Evolutionary conservation across 2,113 vertebrate species (phyloP), one percentile per base, ranked within the genome.

Genomic region (Crotalus viridis): DNA sequence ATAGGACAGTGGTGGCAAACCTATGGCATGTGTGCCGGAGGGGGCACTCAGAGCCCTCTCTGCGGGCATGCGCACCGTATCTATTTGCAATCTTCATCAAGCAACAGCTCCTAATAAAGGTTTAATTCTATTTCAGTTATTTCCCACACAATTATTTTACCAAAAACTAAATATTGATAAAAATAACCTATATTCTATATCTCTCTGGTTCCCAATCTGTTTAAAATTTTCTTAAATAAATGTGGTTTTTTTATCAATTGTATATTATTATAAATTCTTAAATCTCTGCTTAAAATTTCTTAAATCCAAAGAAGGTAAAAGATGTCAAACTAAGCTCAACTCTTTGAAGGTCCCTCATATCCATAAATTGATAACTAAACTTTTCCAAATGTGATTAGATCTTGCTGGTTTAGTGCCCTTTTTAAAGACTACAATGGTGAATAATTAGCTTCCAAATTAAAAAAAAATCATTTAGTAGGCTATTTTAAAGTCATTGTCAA

Each of bases 401-500:
- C 28, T 69, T 28, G 28, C 64, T 28, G n/a, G 28, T 13, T 69
- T 33, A 33, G 28, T n/a, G 5, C 33, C 28, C 64, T 69, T 69
- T 33, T 28, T 69, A 69, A 69, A 74, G 13, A 0, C 55, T 89
- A 33, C 28, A n/a, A 74, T 28, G 22, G 5, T 54, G 22, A 64
- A 48, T 54, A 87, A 74, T 90, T 85, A 85, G 8, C 26, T 59
- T 91, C 48, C 28, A 56, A 74, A 21, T 43, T 51, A 9, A 51
- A 51, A 52, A 89, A 48, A 2, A 86, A 5, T 43, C 8, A 85
- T 22, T 17, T 55, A 92, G 9, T 90, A 91, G 48, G 5, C 12
- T 0, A 88, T 59, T 19, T 88, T 74, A 89, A 91, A 89, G 7
- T 87, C n/a, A 93, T 93, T 33, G 33, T 74, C 15, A 48, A 96